Conservation (phyloP, 2,113 vertebrate species). For the Seriola rivoliana region DNA sequence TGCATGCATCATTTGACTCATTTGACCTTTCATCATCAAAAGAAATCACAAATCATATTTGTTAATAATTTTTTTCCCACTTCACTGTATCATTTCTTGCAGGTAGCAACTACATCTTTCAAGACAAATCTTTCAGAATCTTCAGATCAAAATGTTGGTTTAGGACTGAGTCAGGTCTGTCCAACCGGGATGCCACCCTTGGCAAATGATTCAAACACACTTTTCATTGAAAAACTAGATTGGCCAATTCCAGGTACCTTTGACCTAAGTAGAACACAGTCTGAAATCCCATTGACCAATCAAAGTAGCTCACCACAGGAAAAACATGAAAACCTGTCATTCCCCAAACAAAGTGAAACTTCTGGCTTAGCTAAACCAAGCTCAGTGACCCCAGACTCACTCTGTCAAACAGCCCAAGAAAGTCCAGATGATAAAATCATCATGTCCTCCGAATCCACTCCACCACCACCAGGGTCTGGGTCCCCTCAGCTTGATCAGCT, state of each 20-base stretch:
- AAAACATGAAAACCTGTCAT: constrained; percentile 18
- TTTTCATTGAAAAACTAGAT: constrained; percentile 43
- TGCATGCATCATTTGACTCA: constrained; percentile 57
- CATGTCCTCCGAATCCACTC: constrained; percentile 35
- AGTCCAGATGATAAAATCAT: constrained; percentile 37
- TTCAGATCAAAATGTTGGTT: constrained; percentile 53
- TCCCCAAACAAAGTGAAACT: constrained; percentile 30
- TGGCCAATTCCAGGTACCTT: constrained; percentile 32
- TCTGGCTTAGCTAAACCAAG: constrained; percentile 15
- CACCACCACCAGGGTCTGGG: constrained; percentile 42
- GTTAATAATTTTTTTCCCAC: constrained; percentile 55
- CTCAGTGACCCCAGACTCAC: constrained; percentile 40
- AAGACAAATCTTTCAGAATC: constrained; percentile 71
- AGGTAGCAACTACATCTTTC: constrained; percentile 75
- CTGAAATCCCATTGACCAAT: constrained; percentile 28
- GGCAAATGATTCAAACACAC: constrained; percentile 27
- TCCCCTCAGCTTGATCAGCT: constrained; percentile 69
- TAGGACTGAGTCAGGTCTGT: constrained; percentile 45
- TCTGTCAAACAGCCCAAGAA: constrained; percentile 42
- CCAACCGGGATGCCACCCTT: constrained; percentile 11
- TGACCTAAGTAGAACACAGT: constrained; percentile 50
- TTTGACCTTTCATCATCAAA: constrained; percentile 33
- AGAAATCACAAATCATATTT: constrained; percentile 37
- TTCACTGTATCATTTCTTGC: constrained; percentile 77
- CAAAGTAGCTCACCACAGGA: constrained; percentile 27